phyloP scores from a whole-genome alignment of 1,140 invertebrate species.

The Drosophila sulfurigaster region DNA sequence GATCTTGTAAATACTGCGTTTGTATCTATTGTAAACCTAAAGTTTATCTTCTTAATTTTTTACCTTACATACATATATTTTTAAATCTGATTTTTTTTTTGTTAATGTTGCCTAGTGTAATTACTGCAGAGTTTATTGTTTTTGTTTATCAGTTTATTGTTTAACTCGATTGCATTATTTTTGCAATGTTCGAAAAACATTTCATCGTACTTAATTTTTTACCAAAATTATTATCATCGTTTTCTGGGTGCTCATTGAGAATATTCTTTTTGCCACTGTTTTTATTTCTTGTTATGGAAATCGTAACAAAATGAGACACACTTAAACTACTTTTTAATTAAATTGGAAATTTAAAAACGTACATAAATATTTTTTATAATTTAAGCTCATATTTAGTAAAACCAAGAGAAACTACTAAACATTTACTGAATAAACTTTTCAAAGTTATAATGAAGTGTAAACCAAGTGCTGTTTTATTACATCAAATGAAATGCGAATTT shows the following conservation, averaged over 20 bases:
- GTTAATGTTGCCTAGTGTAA: conserved; percentile 54
- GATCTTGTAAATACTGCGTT: conserved; percentile 73
- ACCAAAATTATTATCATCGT: conserved; percentile 45
- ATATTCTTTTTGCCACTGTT: conserved; percentile 33
- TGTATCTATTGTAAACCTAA: conserved; percentile 37
- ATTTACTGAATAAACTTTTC: conserved; percentile 76
- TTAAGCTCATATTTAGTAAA: conserved; percentile 69
- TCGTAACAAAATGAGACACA: conserved; percentile 1
- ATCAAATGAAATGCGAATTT: neutral
- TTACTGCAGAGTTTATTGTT: conserved; percentile 56
- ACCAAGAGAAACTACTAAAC: conserved; percentile 67
- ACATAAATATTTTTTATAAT: conserved; percentile 60
- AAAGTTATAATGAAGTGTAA: conserved; percentile 76
- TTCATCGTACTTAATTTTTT: conserved; percentile 78
- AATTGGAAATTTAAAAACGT: conserved; percentile 52
- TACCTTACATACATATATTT: conserved; percentile 12
- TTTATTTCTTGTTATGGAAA: conserved; percentile 46
- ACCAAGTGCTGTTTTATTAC: conserved; percentile 2
- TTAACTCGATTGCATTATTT: conserved; percentile 32
- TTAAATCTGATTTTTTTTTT: conserved; percentile 45
- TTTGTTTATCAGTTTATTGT: conserved; percentile 73
- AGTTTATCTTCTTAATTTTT: conserved; percentile 45
- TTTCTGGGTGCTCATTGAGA: conserved; percentile 55
- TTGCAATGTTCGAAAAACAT: conserved; percentile 38
- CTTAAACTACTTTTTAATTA: conserved; percentile 35